Evolutionary conservation across 1,140 invertebrate species (phyloP).

Genomic region (Arion vulgaris): DNA sequence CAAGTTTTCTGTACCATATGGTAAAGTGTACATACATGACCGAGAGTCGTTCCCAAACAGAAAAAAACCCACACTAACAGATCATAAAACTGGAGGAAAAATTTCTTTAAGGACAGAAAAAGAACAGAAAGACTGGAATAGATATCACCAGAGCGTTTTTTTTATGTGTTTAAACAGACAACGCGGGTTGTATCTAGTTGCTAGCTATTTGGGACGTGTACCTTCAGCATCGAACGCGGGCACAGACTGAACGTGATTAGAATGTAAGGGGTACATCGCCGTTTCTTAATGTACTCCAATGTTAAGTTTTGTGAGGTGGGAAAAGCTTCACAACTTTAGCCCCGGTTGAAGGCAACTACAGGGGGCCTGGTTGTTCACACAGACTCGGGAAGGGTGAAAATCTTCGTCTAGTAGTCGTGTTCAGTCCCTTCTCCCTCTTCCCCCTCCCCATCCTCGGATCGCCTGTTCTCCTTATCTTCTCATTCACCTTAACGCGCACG

Average conservation of each 20-base stretch:
- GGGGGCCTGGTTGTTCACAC: constrained; percentile 5
- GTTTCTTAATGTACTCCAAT: neutral
- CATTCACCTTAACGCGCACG: neutral
- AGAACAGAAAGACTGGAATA: neutral
- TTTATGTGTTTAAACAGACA: neutral
- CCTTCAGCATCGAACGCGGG: neutral
- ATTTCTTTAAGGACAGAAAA: neutral
- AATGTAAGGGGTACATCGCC: neutral
- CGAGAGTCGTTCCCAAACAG: neutral
- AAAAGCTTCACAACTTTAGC: neutral
- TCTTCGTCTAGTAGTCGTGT: neutral
- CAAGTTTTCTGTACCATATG: neutral
- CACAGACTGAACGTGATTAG: neutral
- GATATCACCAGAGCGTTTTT: neutral
- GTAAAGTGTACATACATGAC: neutral
- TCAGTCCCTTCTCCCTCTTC: neutral
- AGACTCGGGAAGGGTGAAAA: neutral
- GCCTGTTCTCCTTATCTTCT: neutral
- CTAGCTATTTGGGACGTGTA: neutral
- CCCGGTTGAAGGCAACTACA: neutral
- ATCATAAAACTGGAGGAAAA: neutral
- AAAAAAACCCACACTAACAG: neutral
- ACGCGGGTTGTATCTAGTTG: neutral
- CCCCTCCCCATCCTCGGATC: too few relatives aligned
- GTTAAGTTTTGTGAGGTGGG: neutral